Base-by-base conservation (phyloP, 2,888 invertebrate species). In the Epsilonema sp. region DNA sequence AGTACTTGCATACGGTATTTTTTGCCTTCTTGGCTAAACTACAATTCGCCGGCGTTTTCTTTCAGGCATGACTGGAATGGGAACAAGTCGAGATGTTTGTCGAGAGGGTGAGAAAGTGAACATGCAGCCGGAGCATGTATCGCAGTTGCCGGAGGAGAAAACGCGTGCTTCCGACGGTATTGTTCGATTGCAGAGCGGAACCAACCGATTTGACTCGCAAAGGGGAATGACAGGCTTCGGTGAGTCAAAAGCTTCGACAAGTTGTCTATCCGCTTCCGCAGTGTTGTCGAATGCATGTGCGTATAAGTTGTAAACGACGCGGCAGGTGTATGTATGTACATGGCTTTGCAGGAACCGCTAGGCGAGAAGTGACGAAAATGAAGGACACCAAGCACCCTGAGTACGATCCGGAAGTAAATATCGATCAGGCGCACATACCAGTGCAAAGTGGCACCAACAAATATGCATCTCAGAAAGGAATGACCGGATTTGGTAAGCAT, bases 351-450 rank as follows among this genome's bases (percentile, higher is more conserved):
- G 46, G 46, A 20, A 63, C 63, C 11, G 55, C 52, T 19, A 60
- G 63, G 55, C 62, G 63, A 51, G 63, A 63, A 53, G 57, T 59
- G 46, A 62, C 61, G 21, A 60, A 58, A 52, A 63, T 63, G 59
- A 38, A 54, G 48, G 63, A 63, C 52, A 52, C 58, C 38, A 64
- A 63, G 52, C 63, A 64, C 50, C 64, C 63, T 37, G 63, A 63
- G 43, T 63, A 64, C 52, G 55, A 57, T 47, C 57, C 58, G 55
- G 63, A 63, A 54, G 55, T 54, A 40, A 16, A 25, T 5, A 57
- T 60, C 41, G 63, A 64, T 48, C 64, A 63, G 52, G 52, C 55
- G 19, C 54, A 58, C 50, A 62, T 63, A 46, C 62, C 62, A 41
- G 55, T 61, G 20, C 63, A 63, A 52, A 60, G 59, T 38, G 63